Evolutionary conservation across 1,140 invertebrate species (phyloP), one percentile per base, ranked within the genome.

Genomic region (Drosophila grimshawi): DNA sequence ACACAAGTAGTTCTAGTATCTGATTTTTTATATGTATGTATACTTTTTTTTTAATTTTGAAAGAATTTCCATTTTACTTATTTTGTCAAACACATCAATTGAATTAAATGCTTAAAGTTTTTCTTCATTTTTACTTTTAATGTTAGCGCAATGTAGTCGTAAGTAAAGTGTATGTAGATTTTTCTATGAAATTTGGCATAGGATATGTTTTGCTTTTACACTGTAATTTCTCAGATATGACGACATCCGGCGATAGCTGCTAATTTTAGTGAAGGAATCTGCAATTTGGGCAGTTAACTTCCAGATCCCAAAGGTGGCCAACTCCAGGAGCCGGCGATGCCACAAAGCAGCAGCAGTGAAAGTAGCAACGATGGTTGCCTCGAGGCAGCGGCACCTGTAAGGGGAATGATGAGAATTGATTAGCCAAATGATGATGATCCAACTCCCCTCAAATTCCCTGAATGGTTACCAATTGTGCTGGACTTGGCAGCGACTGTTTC

Each of bases 401-500:
- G 11, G 5, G 5, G 10, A 19, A 19, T 19, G 19, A 19, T n/a
- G 8, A 3, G 48, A 3, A 5, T 3, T 19, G 2, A 49, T 86
- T 48, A 74, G 48, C 11, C 0, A 5, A 1, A 19, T 7, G 1
- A n/a, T 32, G 3, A 27, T 60, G 4, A 0, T 1, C 2, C 0
- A 3, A 4, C 5, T 51, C n/a, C 2, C 27, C 0, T 1, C 19
- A 19, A 10, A 0, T 5, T 41, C 4, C 1, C 4, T 2, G 6
- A 0, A 6, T 2, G 43, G 35, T 75, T 92, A 92, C 94, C 90
- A 92, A 94, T 94, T 35, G 94, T 94, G 65, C 93, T 92, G 4
- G 94, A 94, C 37, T 92, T 93, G 55, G 86, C 88, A 0, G 92
- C 89, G 4, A 92, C 91, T 3, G 94, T 94, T 76, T 94, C 94